Evolutionary conservation across 1,140 invertebrate genomes (phyloP).

Genomic region (Euura lappo): DNA sequence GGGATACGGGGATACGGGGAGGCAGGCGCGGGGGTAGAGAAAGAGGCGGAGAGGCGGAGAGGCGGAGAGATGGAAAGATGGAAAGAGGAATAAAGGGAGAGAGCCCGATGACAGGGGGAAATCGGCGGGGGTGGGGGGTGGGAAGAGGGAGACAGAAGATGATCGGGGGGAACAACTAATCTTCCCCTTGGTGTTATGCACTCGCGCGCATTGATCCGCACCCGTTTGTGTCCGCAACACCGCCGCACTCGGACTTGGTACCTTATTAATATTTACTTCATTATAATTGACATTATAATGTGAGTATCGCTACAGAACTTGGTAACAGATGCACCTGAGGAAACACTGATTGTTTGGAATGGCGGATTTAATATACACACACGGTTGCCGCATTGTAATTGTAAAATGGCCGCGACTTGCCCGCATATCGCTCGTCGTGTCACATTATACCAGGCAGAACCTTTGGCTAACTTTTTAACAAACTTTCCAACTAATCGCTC

Average conservation of each 20-base stretch:
- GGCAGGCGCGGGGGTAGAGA: neutral
- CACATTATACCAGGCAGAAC: neutral
- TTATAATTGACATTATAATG: slow-evolving; percentile 27
- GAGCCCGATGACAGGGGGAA: neutral
- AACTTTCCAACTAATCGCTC: neutral
- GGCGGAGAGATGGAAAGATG: neutral
- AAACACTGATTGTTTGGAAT: slow-evolving; percentile 71
- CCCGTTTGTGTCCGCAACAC: slow-evolving; percentile 53
- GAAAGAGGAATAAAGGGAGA: neutral
- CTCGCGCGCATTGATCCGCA: neutral
- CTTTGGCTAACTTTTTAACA: neutral
- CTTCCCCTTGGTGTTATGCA: neutral
- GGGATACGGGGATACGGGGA: neutral
- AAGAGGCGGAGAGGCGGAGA: neutral
- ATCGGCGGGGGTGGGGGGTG: neutral
- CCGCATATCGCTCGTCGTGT: slow-evolving; percentile 25
- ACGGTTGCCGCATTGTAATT: slow-evolving; percentile 70
- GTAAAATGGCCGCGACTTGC: slow-evolving; percentile 70
- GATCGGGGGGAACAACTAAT: neutral
- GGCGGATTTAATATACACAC: slow-evolving; percentile 67
- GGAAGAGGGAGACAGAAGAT: slow-evolving; percentile 1
- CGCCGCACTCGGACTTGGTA: slow-evolving; percentile 59
- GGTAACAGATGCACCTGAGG: slow-evolving; percentile 63
- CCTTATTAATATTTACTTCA: slow-evolving; percentile 55
- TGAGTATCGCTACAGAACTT: slow-evolving; percentile 59